These are phyloP conservation scores for Daboia siamensis DNA, from an alignment of 2,113 vertebrate genomes.

Conservation along the genomic window DNA sequence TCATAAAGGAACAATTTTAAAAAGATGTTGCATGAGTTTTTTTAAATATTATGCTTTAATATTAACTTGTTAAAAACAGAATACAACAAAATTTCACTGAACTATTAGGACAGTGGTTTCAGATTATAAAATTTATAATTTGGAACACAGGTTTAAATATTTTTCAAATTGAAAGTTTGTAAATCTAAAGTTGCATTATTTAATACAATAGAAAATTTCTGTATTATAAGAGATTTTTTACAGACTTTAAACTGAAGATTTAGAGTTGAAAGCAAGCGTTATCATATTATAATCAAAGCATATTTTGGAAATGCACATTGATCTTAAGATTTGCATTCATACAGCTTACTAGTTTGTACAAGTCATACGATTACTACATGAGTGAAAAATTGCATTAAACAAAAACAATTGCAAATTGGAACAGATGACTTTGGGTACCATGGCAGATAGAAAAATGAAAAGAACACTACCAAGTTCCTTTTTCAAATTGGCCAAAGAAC, in stretches of 20 bases:
- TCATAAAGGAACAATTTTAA: constrained; percentile 20
- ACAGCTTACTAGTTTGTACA: neutral
- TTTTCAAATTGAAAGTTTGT: neutral
- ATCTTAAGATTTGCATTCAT: neutral
- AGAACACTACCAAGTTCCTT: no score
- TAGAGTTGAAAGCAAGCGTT: neutral
- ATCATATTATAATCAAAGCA: neutral
- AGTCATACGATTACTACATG: neutral
- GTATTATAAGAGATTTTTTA: neutral
- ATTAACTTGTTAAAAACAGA: neutral
- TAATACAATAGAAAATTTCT: neutral
- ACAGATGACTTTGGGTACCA: neutral
- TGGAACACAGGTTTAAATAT: neutral
- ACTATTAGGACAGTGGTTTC: neutral
- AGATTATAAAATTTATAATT: neutral
- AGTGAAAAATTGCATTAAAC: neutral
- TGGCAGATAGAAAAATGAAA: neutral
- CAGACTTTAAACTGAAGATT: neutral
- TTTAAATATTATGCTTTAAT: neutral
- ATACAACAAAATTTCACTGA: neutral
- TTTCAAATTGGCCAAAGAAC: no score
- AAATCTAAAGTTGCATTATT: neutral
- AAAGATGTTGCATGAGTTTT: neutral
- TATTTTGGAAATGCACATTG: neutral
- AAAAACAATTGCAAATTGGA: neutral